Evolutionary conservation across 2,113 vertebrate species (phyloP), one percentile per base, ranked within the genome.

Genomic region (Osmerus mordax): DNA sequence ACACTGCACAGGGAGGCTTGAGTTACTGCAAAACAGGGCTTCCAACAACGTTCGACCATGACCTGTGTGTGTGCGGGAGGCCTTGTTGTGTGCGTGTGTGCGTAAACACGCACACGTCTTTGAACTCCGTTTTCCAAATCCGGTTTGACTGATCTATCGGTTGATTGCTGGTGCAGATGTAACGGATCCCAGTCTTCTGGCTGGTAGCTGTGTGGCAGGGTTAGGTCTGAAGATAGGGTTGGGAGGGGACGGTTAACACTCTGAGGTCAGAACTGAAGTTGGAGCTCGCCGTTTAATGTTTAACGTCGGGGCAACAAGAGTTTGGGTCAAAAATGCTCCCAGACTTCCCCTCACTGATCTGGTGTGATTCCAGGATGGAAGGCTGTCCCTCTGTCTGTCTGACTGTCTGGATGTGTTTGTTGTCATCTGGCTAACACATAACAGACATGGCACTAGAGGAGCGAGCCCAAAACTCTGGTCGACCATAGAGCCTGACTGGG

Each of bases 21-120:
- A 41, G 36, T 41, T 41, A 87, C 85, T 80, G 77, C 80, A 86
- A 79, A 81, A 82, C 84, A 79, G 81, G 81, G 80, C 83, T 88
- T 85, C 81, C 86, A 81, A 53, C 73, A 66, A 74, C 69, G 56
- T 76, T 58, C 59, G 70, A 78, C 83, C 79, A 12, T 87, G 87
- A 87, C 81, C 83, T 62, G 73, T 58, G 65, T 67, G 15, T 70
- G 66, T 53, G 15, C 58, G 21, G 59, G 54, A 2, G 14, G 54
- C 4, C 54, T 23, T 61, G 65, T 58, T n/a, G 54, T 71, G 62
- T 61, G 66, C 25, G 69, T 64, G 56, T 62, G 3, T 65, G 28
- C 18, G 32, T 67, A 1, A 59, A 52, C 65, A 18, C 41, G 47
- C 56, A 28, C 16, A 13, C 41, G 7, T 15, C 13, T 53, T 25